Conservation (phyloP, 2,888 invertebrate species). For the Plebejus melissa region DNA sequence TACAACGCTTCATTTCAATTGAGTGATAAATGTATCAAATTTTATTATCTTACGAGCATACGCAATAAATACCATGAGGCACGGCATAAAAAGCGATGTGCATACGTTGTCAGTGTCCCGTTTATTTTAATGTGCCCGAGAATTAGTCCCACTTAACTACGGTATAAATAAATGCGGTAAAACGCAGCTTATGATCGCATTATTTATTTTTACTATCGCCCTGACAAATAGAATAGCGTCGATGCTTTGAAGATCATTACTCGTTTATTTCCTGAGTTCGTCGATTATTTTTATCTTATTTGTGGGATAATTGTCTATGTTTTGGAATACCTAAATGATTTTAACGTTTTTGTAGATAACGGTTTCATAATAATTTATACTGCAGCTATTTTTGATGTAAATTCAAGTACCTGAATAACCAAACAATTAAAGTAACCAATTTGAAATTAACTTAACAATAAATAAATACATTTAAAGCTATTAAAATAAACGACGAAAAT, state of each 20-base stretch:
- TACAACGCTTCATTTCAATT: slow-evolving; percentile 15
- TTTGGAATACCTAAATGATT: background rate
- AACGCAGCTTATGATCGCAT: slow-evolving; percentile 40
- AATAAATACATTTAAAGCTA: background rate
- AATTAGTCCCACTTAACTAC: slow-evolving; percentile 61
- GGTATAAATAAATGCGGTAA: slow-evolving; percentile 57
- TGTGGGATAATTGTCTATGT: background rate
- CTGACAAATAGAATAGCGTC: slow-evolving; percentile 42
- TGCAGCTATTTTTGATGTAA: too few relatives aligned
- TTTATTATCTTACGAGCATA: slow-evolving; percentile 59
- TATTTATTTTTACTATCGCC: slow-evolving; percentile 44
- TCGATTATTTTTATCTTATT: background rate
- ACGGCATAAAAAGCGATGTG: slow-evolving; percentile 64
- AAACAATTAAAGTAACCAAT: background rate
- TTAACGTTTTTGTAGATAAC: too few relatives aligned
- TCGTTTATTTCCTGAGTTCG: background rate
- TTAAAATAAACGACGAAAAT: slow-evolving; percentile 22
- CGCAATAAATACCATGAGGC: slow-evolving; percentile 60
- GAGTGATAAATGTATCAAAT: slow-evolving; percentile 44
- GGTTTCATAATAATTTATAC: too few relatives aligned
- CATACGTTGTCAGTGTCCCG: slow-evolving; percentile 59
- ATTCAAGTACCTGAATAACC: background rate
- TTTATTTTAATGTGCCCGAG: slow-evolving; percentile 57
- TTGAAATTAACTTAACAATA: background rate
- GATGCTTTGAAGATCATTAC: slow-evolving; percentile 34